Percentiles rank a stretch among this genome's conserved stretches.
Evolutionary conservation across 1,140 invertebrate species (phyloP).

Genomic region (Antheraea pernyi): DNA sequence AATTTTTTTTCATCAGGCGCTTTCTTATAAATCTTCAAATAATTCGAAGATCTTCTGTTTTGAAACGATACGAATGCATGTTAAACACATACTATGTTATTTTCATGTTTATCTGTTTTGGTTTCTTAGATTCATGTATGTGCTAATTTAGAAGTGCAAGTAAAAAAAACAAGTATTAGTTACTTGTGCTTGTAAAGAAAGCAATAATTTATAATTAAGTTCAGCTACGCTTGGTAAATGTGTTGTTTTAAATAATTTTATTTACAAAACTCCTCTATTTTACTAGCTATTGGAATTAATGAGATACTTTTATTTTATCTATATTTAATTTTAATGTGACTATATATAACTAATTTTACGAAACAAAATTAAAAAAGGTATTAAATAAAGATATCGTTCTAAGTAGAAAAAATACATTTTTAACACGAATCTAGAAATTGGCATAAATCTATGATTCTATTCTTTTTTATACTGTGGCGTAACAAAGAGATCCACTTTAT

Average conservation of each 20-base stretch:
- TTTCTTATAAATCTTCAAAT: slow-evolving; percentile 21
- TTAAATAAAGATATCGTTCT: too few species aligned
- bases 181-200: not conserved
- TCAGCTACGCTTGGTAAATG: not conserved
- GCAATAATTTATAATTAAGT: not conserved
- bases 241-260: not conserved
- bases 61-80: slow-evolving; percentile 23
- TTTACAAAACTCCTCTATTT: too few species aligned
- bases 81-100: slow-evolving; percentile 37
- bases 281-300: too few species aligned
- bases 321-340: too few species aligned
- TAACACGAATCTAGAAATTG: too few species aligned
- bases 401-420: too few species aligned
- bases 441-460: too few species aligned
- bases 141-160: not conserved
- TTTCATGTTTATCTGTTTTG: not conserved
- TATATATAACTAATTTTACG: not conserved
- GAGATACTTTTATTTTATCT: too few species aligned
- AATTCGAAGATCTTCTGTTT: slow-evolving; percentile 13
- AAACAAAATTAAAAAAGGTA: too few species aligned
- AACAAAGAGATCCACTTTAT: too few species aligned
- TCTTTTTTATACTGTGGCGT: too few species aligned
- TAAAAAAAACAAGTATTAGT: not conserved
- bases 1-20: slow-evolving; percentile 30
- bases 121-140: not conserved